These are phyloP conservation scores for Malaclemys terrapin DNA, from an alignment of 2,113 vertebrate genomes.

Conservation along the genomic window DNA sequence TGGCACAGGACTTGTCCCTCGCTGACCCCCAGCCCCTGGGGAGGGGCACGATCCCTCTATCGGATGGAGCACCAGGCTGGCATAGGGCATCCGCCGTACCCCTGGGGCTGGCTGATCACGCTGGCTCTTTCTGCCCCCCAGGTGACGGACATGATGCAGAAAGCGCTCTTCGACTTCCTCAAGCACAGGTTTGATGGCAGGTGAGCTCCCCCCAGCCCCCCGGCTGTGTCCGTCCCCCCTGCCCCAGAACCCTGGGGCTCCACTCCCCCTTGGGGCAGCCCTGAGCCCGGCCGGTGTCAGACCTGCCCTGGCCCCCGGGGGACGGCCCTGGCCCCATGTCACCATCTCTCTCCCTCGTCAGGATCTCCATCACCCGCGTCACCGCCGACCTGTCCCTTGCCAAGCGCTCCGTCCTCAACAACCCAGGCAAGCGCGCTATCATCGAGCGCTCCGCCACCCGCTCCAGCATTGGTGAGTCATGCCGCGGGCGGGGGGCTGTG, in stretches of 20 bases:
- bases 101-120: rapidly evolving
- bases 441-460: constrained; percentile 96
- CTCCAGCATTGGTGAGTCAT: constrained; percentile 92
- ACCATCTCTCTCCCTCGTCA: constrained; percentile 50
- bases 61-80: background rate
- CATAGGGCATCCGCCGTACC: background rate
- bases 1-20: background rate
- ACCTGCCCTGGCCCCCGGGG: background rate
- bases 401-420: constrained; percentile 97
- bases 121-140: constrained; percentile 42
- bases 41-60: background rate
- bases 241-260: no score
- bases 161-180: constrained; percentile 96
- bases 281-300: background rate
- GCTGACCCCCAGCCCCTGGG: no score
- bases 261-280: no score
- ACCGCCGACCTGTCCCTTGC: constrained; percentile 96
- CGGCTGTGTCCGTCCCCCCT: rapidly evolving
- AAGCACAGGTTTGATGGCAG: constrained; percentile 97
- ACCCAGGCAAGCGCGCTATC: constrained; percentile 91
- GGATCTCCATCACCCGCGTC: constrained; percentile 96
- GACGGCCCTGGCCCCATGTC: rapidly evolving
- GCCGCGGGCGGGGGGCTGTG: no score
- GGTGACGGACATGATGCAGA: constrained; percentile 99
- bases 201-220: constrained; percentile 69